Conservation (phyloP, 1,140 invertebrate species). For the Scaptodrosophila lebanonensis region DNA sequence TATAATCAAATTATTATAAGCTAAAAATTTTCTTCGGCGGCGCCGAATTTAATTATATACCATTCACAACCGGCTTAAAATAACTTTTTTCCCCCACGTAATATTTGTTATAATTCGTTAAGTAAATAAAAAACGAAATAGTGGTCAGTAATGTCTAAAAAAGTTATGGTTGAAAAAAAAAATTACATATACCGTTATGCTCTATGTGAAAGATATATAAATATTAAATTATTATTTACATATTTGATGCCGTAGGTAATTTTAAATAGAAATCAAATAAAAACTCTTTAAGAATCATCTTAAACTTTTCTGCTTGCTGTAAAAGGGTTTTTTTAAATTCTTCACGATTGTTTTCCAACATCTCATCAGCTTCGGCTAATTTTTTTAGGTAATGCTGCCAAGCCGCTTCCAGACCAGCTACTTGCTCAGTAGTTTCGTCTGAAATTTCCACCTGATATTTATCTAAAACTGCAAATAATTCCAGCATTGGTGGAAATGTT, state of each 20-base stretch:
- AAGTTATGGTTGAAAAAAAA: background rate
- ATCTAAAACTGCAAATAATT: conserved; percentile 43
- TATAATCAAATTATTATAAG: too few species aligned
- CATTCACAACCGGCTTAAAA: too few species aligned
- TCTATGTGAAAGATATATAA: background rate
- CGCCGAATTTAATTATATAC: too few species aligned
- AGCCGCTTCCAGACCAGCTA: conserved; percentile 21
- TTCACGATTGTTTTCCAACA: conserved; percentile 51
- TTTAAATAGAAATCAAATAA: conserved; percentile 50
- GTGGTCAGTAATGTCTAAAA: background rate
- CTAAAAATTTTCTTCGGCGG: too few species aligned
- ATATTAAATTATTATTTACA: conserved; percentile 14
- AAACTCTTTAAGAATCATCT: conserved; percentile 49
- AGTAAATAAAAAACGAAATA: too few species aligned
- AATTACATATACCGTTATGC: background rate
- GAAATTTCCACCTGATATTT: conserved; percentile 46
- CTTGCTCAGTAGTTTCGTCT: conserved; percentile 27
- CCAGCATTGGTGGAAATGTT: conserved; percentile 39
- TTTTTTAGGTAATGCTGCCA: conserved; percentile 55
- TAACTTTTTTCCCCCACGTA: too few species aligned
- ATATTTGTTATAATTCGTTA: too few species aligned
- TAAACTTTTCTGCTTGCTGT: conserved; percentile 51
- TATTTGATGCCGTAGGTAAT: conserved; percentile 30
- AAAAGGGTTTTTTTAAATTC: conserved; percentile 50
- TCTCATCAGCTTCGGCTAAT: conserved; percentile 45